phyloP scores from a whole-genome alignment of 92 coral and sea anemone genomes.

The Paramuricea clavata region DNA sequence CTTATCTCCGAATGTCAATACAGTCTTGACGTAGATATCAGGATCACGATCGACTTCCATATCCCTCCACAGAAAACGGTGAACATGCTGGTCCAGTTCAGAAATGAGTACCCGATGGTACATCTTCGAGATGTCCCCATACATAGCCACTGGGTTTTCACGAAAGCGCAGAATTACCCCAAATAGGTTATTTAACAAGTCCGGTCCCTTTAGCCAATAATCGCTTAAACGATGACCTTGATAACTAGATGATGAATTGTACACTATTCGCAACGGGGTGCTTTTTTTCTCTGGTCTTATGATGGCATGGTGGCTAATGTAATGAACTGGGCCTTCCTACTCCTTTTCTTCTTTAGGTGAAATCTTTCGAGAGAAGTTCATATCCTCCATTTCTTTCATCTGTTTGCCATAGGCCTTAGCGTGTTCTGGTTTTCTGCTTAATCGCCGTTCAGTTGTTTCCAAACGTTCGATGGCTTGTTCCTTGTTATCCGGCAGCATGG shows the following conservation, averaged over 20 bases:
- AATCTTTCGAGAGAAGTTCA: constrained; percentile 65
- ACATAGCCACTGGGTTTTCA: constrained; percentile 55
- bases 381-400: constrained; percentile 67
- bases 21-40: constrained; percentile 54
- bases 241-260: constrained; percentile 60
- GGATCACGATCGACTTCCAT: constrained; percentile 56
- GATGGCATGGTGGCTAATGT: constrained; percentile 54
- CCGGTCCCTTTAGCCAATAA: constrained; percentile 66
- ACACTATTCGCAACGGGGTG: constrained; percentile 70
- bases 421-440: constrained; percentile 41
- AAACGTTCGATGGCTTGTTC: background rate
- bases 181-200: constrained; percentile 62
- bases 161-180: constrained; percentile 61
- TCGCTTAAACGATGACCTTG: constrained; percentile 60
- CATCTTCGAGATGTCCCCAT: constrained; percentile 66
- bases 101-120: constrained; percentile 64
- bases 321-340: constrained; percentile 67
- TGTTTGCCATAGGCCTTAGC: constrained; percentile 63
- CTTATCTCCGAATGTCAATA: constrained; percentile 77
- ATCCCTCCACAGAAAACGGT: constrained; percentile 69
- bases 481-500: background rate
- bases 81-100: constrained; percentile 65
- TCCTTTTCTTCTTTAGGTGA: constrained; percentile 45
- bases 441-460: constrained; percentile 60
- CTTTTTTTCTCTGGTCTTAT: constrained; percentile 62